Evolutionary conservation across 2,888 invertebrate species (phyloP).

Genomic region (Criorhina ranunculi): DNA sequence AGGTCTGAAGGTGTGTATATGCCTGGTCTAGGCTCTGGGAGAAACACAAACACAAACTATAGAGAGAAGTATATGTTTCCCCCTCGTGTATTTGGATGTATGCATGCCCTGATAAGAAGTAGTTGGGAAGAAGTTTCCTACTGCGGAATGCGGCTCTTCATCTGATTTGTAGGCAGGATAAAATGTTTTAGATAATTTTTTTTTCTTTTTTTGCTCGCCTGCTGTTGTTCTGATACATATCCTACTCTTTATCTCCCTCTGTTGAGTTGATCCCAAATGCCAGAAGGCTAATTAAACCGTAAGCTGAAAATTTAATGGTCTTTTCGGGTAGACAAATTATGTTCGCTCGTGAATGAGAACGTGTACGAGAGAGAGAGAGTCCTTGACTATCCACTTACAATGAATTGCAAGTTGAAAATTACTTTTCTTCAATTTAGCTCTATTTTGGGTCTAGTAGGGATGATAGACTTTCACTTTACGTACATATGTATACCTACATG

Average conservation of each 20-base stretch:
- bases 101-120: slow-evolving; percentile 35
- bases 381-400: slow-evolving; percentile 70
- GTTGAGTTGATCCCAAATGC: slow-evolving; percentile 72
- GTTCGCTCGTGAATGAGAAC: slow-evolving; percentile 49
- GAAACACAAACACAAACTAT: neutral
- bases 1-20: neutral
- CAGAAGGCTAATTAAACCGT: slow-evolving; percentile 75
- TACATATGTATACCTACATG: slow-evolving; percentile 5
- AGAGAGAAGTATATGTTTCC: neutral
- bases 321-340: slow-evolving; percentile 71
- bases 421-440: slow-evolving; percentile 66
- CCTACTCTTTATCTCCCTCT: slow-evolving; percentile 26
- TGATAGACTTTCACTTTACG: slow-evolving; percentile 8
- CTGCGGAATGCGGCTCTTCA: slow-evolving; percentile 55
- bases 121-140: slow-evolving; percentile 52
- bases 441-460: slow-evolving; percentile 45
- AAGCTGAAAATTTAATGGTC: slow-evolving; percentile 75
- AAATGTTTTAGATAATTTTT: slow-evolving; percentile 52
- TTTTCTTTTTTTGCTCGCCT: slow-evolving; percentile 11
- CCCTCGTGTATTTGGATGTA: slow-evolving; percentile 6
- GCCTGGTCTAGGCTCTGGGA: slow-evolving; percentile 25
- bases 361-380: slow-evolving; percentile 12
- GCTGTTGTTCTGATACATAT: slow-evolving; percentile 33
- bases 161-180: slow-evolving; percentile 67
- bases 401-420: slow-evolving; percentile 73